Evolutionary conservation across 2,797 vertebrate genomes (phyloP).

Genomic region (Pangasius macronema): DNA sequence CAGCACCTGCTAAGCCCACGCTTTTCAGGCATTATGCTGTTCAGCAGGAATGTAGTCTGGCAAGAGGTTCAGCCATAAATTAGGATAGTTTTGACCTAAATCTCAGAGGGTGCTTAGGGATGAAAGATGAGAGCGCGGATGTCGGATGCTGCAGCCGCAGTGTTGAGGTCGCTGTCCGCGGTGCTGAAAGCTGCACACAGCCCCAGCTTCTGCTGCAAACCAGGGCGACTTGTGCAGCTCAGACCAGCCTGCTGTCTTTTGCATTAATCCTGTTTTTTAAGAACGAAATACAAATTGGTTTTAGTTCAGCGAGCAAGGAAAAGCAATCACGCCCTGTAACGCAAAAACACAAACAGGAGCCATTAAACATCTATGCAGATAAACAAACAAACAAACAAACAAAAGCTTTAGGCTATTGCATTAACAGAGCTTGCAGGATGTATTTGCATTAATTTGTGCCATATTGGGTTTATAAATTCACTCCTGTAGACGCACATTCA

Average conservation of each 20-base stretch:
- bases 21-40: background rate
- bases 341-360: conserved; percentile 8
- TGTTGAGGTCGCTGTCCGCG: conserved; percentile 38
- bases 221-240: background rate
- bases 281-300: background rate
- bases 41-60: background rate
- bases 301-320: background rate
- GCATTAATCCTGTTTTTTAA: background rate
- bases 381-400: background rate
- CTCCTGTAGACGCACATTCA: background rate
- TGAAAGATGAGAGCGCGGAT: background rate
- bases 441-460: background rate
- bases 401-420: background rate
- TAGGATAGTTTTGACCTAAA: background rate
- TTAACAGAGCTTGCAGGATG: background rate
- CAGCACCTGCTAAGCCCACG: background rate
- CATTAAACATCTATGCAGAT: background rate
- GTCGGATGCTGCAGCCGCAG: conserved; percentile 32
- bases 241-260: background rate
- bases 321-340: background rate
- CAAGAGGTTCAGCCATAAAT: background rate
- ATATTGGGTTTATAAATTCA: background rate
- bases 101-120: background rate
- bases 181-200: conserved; percentile 42
- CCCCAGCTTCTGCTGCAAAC: background rate